Base-by-base conservation (phyloP, 1,140 invertebrate genomes). In the Drosophila baimaii region DNA sequence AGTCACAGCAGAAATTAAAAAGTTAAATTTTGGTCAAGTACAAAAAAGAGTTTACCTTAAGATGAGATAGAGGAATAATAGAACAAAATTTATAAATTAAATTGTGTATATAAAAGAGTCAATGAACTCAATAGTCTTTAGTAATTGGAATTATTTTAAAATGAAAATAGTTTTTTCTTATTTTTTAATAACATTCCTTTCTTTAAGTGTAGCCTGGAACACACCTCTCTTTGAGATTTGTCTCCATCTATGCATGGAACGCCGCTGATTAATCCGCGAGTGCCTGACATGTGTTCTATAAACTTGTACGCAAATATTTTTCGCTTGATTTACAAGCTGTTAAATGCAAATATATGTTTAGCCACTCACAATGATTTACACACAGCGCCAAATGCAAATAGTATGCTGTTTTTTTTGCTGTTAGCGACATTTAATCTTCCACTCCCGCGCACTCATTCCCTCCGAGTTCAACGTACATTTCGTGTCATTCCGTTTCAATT, bases 391-490 rank as follows among this genome's bases (percentile, higher is more conserved):
- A 77, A 85, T 74, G 77, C 64, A 81, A 81, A 78, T 70, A 66
- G 6, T 47, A 35, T 75, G 37, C 25, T 52, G 21, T 61, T 61
- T 39, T 19, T 49, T 49, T 68, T 54, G n/a, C n/a, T 21, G n/a
- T 58, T 58, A 68, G 73, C 58, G 29, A 31, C 70, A 70, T 58
- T 72, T 47, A 37, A 49, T 51, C 44, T 51, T 39, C 27, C 44
- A 31, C 39, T 51, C 49, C 58, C 31, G 23, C 23, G 23, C 15
- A 25, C 47, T 66, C 37, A 39, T n/a, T 39, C 59, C 39, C 21
- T n/a, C n/a, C 51, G 77, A 65, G 82, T 88, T 86, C 83, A 86
- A 88, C 65, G 82, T 86, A 86, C 82, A 86, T 65, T 81, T 62
- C 47, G 47, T 77, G 75, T 79, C 75, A 77, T 76, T 68, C 57